Evolutionary conservation across 2,113 vertebrate species (phyloP).

Genomic region (Nothoprocta perdicaria): DNA sequence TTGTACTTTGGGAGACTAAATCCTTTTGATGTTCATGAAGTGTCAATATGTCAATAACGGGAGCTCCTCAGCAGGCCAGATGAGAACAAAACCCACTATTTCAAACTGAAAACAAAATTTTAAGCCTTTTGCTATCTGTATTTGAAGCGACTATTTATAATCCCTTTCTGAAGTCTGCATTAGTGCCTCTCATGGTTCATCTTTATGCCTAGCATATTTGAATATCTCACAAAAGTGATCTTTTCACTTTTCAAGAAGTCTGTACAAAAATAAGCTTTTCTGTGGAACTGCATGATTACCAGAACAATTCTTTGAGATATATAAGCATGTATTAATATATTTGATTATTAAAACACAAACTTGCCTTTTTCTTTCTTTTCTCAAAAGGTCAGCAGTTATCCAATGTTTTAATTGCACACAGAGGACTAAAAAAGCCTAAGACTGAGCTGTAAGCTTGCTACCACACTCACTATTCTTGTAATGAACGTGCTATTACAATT

Average conservation of each 20-base stretch:
- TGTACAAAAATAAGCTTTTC: background rate
- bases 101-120: background rate
- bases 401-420: background rate
- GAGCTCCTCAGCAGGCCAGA: background rate
- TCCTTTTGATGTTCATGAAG: background rate
- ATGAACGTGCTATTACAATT: rapidly evolving
- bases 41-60: background rate
- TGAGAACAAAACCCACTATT: background rate
- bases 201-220: background rate
- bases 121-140: background rate
- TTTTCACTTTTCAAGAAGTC: background rate
- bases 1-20: background rate
- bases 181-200: background rate
- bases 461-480: background rate
- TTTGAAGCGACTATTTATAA: background rate
- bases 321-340: no score
- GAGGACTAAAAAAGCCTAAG: background rate
- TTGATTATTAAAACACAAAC: background rate
- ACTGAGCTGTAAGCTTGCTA: background rate
- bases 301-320: background rate
- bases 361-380: background rate
- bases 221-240: background rate
- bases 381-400: background rate
- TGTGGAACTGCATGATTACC: background rate
- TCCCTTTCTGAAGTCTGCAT: background rate